A percentile compares a stretch with the other conserved stretches of the same genome.
Evolutionary conservation across 2,113 vertebrate genomes (phyloP).

Genomic region (Chloebia gouldiae): DNA sequence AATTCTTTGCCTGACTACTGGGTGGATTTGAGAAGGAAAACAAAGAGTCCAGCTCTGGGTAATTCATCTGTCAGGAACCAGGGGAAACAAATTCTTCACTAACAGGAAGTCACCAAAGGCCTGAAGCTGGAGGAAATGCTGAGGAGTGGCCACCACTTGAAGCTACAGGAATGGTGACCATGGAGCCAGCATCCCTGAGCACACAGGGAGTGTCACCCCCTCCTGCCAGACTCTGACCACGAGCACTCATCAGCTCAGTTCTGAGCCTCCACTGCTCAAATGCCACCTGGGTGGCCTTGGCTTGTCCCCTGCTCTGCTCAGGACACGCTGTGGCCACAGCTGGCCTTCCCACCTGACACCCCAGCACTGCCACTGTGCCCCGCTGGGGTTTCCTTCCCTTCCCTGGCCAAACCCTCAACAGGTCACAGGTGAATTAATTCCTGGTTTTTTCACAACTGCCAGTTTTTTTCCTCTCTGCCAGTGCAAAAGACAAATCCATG

Average conservation of each 20-base stretch:
- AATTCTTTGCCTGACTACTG: neutral
- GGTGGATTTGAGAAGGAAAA: neutral
- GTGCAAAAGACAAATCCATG: neutral
- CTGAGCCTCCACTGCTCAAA: neutral
- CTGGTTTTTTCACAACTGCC: neutral
- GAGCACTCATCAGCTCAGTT: rapidly evolving
- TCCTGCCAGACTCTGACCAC: neutral
- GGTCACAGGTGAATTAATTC: neutral
- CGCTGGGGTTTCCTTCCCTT: neutral
- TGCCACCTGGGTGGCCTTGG: rapidly evolving
- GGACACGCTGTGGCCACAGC: neutral
- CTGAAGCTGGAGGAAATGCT: neutral
- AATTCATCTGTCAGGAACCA: neutral
- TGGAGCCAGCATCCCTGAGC: neutral
- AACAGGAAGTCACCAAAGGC: neutral
- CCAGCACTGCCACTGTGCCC: neutral
- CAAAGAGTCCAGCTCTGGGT: neutral
- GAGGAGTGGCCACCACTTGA: neutral
- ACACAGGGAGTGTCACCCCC: rapidly evolving
- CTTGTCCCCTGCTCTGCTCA: neutral
- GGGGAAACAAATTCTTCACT: neutral
- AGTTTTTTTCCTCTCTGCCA: neutral
- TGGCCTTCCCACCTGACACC: neutral
- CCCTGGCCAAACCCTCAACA: neutral
- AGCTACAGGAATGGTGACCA: neutral